These are phyloP conservation scores for Mythimna impura DNA, from an alignment of 2,888 invertebrate species.

Conservation along the genomic window DNA sequence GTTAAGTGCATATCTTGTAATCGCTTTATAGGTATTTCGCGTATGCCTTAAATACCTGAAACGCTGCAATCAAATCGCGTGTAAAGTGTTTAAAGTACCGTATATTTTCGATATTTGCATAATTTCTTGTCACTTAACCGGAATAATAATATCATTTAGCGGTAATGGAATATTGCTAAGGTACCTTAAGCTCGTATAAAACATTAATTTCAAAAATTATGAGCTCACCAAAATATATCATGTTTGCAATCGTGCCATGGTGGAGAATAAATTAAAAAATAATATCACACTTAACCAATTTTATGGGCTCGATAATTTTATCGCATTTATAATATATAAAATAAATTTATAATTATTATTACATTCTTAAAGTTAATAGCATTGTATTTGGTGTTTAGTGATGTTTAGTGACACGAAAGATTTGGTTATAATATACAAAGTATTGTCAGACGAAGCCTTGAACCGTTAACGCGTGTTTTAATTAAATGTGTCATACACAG, in stretches of 20 bases:
- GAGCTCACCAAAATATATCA: slow-evolving; percentile 40
- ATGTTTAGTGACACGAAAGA: slow-evolving; percentile 8
- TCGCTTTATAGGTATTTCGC: slow-evolving; percentile 48
- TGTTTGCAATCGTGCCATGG: slow-evolving; percentile 37
- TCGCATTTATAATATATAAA: slow-evolving; percentile 40
- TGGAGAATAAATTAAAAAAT: slow-evolving; percentile 46
- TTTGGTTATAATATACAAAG: slow-evolving; percentile 10
- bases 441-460: slow-evolving; percentile 23
- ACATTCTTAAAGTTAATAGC: slow-evolving; percentile 9
- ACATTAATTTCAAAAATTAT: slow-evolving; percentile 63
- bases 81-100: slow-evolving; percentile 72
- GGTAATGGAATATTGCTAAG: slow-evolving; percentile 66
- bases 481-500: slow-evolving; percentile 27
- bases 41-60: slow-evolving; percentile 49
- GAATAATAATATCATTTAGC: slow-evolving; percentile 70
- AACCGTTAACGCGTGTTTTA: slow-evolving; percentile 13
- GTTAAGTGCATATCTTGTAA: slow-evolving; percentile 59
- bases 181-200: slow-evolving; percentile 51
- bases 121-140: slow-evolving; percentile 71
- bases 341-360: slow-evolving; percentile 20
- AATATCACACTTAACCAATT: slow-evolving; percentile 48
- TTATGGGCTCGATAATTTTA: slow-evolving; percentile 51
- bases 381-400: slow-evolving; percentile 5
- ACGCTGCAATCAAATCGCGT: slow-evolving; percentile 68
- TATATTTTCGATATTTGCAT: slow-evolving; percentile 73